A percentile compares a stretch with the other conserved stretches of the same genome.
Conservation (phyloP, 2,888 invertebrate genomes). For the Melangyna quadrimaculata region DNA sequence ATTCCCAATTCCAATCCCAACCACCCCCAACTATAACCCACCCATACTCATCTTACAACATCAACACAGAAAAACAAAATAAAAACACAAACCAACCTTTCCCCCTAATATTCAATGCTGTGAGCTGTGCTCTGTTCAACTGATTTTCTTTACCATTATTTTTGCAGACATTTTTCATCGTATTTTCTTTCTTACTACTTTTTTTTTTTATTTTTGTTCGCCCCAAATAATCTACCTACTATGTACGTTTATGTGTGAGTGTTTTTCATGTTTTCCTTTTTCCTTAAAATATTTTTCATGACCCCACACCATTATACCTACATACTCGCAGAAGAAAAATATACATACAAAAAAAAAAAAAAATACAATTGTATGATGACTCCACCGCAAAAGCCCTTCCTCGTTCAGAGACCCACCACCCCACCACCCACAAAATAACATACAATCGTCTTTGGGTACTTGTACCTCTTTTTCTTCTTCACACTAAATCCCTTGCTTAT, state of each 20-base stretch:
- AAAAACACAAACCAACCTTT: background rate
- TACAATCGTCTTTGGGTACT: conserved; percentile 20
- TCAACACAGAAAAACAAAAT: background rate
- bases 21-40: conserved; percentile 53
- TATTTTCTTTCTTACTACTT: conserved; percentile 32
- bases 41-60: background rate
- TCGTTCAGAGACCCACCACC: conserved; percentile 42
- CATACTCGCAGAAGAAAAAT: conserved; percentile 32
- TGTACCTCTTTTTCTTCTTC: conserved; percentile 18
- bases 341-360: background rate
- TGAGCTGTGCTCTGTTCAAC: conserved; percentile 45
- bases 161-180: conserved; percentile 69
- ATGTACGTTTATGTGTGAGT: conserved; percentile 16
- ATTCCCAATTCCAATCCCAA: background rate
- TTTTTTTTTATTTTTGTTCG: conserved; percentile 14
- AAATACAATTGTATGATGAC: conserved; percentile 57
- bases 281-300: conserved; percentile 68
- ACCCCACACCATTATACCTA: conserved; percentile 59
- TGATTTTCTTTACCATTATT: conserved; percentile 67
- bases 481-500: conserved; percentile 62
- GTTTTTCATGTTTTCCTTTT: conserved; percentile 45
- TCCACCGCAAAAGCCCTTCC: conserved; percentile 64
- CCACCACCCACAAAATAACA: background rate
- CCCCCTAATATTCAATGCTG: conserved; percentile 1
- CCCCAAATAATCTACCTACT: background rate